Percentiles rank a stretch among this genome's conserved stretches.
Evolutionary conservation across 2,113 vertebrate species (phyloP).

Genomic region (Neolamprologus longior): DNA sequence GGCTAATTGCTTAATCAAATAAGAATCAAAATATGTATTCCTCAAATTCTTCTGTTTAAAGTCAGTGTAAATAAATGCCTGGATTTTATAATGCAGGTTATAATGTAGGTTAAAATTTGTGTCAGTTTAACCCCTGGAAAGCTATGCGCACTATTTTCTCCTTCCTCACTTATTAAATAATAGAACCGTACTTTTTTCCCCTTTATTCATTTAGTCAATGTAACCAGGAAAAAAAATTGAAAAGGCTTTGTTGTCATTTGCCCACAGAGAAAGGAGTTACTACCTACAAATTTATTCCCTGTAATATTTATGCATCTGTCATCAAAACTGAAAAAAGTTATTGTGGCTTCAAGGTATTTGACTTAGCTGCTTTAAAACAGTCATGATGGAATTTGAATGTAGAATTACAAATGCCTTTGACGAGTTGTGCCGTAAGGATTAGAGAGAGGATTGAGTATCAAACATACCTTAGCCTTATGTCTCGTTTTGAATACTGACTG

Average conservation of each 20-base stretch:
- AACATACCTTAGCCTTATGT: not conserved
- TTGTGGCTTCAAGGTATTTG: not conserved
- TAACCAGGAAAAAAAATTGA: not conserved
- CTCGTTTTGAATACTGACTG: not conserved
- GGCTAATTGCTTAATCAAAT: not conserved
- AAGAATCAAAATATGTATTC: not conserved
- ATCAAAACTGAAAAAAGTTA: not conserved
- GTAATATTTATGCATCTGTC: not conserved
- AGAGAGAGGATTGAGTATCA: not conserved
- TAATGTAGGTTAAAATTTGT: not conserved
- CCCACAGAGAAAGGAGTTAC: not conserved
- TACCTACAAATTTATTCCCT: not conserved
- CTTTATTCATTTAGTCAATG: not conserved
- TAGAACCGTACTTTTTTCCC: fast-evolving
- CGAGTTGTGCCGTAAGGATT: not conserved
- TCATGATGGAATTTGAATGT: not conserved
- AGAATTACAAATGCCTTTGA: not conserved
- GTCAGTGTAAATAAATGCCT: not conserved
- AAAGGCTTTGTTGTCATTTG: not conserved
- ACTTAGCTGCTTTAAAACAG: not conserved
- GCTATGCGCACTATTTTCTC: not conserved
- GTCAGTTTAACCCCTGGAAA: not conserved
- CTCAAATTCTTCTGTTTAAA: not conserved
- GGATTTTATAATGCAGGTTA: not conserved
- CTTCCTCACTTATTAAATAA: not conserved